Evolutionary conservation across 1,140 invertebrate genomes (phyloP).

Genomic region (Globodera ellingtonae): DNA sequence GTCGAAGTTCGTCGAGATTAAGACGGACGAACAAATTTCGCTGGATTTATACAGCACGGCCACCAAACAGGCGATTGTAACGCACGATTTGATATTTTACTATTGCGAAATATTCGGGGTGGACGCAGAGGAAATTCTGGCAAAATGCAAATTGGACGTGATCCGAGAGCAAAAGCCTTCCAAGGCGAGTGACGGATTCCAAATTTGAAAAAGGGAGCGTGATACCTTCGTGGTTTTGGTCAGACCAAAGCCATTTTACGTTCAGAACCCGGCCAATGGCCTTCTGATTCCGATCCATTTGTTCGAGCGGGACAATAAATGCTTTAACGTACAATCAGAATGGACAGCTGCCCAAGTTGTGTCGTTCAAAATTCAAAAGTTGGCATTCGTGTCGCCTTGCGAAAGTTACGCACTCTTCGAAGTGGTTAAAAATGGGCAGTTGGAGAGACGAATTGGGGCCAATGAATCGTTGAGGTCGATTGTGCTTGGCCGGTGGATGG

Average conservation of each 20-base stretch:
- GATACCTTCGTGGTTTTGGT: too few species aligned
- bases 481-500: slow-evolving; percentile 51
- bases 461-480: slow-evolving; percentile 46
- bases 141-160: slow-evolving; percentile 44
- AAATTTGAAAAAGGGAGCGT: too few species aligned
- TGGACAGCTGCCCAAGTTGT: slow-evolving; percentile 30
- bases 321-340: slow-evolving; percentile 45
- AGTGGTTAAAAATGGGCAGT: slow-evolving; percentile 37
- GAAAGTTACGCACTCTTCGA: slow-evolving; percentile 34
- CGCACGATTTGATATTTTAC: slow-evolving; percentile 34
- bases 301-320: slow-evolving; percentile 55
- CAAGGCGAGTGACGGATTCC: slow-evolving; percentile 34
- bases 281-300: slow-evolving; percentile 56
- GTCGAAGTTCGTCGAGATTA: neutral
- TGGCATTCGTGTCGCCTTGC: neutral
- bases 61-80: slow-evolving; percentile 40
- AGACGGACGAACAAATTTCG: slow-evolving; percentile 35
- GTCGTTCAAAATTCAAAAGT: slow-evolving; percentile 30
- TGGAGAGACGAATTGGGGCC: slow-evolving; percentile 42
- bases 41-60: slow-evolving; percentile 32
- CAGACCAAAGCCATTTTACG: slow-evolving; percentile 2
- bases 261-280: slow-evolving; percentile 50
- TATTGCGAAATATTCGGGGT: slow-evolving; percentile 46
- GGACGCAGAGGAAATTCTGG: slow-evolving; percentile 34
- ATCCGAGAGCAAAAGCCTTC: slow-evolving; percentile 36